A percentile compares a stretch with the other conserved stretches of the same genome.
Conservation (phyloP, 1,140 invertebrate genomes). For the Macrosteles quadrilineatus region DNA sequence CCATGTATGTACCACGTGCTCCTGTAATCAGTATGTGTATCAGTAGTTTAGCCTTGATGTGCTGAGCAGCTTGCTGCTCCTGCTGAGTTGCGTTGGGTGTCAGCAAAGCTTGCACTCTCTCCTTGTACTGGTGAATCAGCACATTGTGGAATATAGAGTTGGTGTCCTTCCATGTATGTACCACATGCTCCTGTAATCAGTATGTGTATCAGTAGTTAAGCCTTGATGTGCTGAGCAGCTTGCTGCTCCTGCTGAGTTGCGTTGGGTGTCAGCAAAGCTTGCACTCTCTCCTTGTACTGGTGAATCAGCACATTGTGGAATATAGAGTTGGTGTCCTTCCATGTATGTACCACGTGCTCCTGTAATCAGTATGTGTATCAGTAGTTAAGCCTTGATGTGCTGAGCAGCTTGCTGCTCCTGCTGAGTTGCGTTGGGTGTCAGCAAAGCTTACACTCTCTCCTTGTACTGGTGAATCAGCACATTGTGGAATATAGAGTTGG, state of each 20-base stretch:
- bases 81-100: conserved; percentile 58
- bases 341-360: conserved; percentile 89
- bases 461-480: conserved; percentile 85
- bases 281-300: conserved; percentile 75
- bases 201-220: no score
- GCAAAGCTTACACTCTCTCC: conserved; percentile 63
- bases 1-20: conserved; percentile 91
- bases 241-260: conserved; percentile 61
- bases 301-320: conserved; percentile 93
- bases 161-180: conserved; percentile 85
- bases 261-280: conserved; percentile 55
- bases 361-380: no score
- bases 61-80: conserved; percentile 61
- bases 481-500: conserved; percentile 87
- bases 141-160: conserved; percentile 90
- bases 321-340: conserved; percentile 83
- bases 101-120: conserved; percentile 61
- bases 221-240: conserved; percentile 62
- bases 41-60: conserved; percentile 74
- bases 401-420: conserved; percentile 63
- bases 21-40: conserved; percentile 53
- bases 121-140: conserved; percentile 83
- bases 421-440: conserved; percentile 55
- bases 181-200: conserved; percentile 93
- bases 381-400: conserved; percentile 63